phyloP scores from a whole-genome alignment of 2,113 vertebrate genomes.

The Platanista minor region DNA sequence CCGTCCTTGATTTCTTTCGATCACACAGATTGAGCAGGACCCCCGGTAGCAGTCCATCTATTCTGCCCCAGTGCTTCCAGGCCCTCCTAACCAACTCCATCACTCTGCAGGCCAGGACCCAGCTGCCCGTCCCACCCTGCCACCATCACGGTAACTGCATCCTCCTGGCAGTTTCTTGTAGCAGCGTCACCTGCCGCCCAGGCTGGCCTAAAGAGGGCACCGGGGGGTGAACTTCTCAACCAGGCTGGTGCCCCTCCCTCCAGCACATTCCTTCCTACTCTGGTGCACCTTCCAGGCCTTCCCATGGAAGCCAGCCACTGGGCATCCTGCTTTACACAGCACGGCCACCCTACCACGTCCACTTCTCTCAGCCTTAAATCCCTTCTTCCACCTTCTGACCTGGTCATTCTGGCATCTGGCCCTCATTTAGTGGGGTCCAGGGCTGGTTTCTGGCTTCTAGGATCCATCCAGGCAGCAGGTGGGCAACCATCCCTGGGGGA shows the following conservation, averaged over 20 bases:
- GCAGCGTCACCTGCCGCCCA: rapidly evolving
- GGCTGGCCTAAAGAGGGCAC: neutral
- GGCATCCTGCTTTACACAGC: rapidly evolving
- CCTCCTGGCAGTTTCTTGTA: neutral
- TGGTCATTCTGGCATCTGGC: rapidly evolving
- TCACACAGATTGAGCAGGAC: rapidly evolving
- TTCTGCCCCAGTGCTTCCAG: rapidly evolving
- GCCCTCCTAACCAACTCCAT: rapidly evolving
- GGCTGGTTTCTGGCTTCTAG: neutral
- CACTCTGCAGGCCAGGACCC: neutral
- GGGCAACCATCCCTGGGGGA: neutral
- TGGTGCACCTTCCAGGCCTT: rapidly evolving
- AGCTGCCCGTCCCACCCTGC: neutral
- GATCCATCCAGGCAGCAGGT: neutral
- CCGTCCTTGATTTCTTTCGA: neutral
- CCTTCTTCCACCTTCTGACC: too few relatives aligned
- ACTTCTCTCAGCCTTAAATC: neutral
- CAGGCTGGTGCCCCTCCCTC: rapidly evolving
- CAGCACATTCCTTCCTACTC: neutral
- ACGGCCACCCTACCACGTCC: rapidly evolving
- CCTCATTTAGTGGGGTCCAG: rapidly evolving
- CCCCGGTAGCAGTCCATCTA: rapidly evolving
- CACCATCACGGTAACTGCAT: too few relatives aligned
- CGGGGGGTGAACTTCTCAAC: neutral
- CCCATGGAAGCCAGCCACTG: rapidly evolving